Evolutionary conservation across 2,797 vertebrate species (phyloP).

Genomic region (Manis crassicaudata): DNA sequence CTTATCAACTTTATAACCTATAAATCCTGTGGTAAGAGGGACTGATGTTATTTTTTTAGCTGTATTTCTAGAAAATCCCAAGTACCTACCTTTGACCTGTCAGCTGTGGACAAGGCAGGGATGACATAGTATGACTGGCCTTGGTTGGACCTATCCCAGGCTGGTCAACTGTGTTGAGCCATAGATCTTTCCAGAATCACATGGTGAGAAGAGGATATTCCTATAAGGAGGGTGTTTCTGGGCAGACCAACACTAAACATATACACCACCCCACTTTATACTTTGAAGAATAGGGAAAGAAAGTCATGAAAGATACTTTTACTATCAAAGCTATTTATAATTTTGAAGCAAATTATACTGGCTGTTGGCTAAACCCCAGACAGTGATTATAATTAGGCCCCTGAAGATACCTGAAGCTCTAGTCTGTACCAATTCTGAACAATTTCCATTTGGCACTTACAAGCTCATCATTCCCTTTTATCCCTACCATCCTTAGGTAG

Average conservation of each 20-base stretch:
- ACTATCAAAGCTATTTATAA: neutral
- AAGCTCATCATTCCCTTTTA: neutral
- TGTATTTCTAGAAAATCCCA: neutral
- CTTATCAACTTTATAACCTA: neutral
- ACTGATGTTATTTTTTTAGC: neutral
- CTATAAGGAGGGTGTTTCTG: neutral
- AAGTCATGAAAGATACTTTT: neutral
- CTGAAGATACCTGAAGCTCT: slow-evolving; percentile 2
- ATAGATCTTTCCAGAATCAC: neutral
- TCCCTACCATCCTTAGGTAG: neutral
- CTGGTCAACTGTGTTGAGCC: neutral
- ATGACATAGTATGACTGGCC: neutral
- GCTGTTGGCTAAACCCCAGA: neutral
- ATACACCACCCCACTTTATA: neutral
- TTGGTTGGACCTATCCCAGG: neutral
- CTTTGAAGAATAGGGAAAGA: neutral
- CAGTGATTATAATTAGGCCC: neutral
- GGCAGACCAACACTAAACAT: neutral
- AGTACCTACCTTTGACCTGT: neutral
- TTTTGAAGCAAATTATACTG: neutral
- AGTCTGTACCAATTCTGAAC: neutral
- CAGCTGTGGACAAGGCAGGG: neutral
- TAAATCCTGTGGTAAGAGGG: neutral
- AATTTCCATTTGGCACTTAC: neutral
- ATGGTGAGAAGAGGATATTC: neutral